Evolutionary conservation across 2,113 vertebrate genomes (phyloP).

Genomic region (Tetrao urogallus): DNA sequence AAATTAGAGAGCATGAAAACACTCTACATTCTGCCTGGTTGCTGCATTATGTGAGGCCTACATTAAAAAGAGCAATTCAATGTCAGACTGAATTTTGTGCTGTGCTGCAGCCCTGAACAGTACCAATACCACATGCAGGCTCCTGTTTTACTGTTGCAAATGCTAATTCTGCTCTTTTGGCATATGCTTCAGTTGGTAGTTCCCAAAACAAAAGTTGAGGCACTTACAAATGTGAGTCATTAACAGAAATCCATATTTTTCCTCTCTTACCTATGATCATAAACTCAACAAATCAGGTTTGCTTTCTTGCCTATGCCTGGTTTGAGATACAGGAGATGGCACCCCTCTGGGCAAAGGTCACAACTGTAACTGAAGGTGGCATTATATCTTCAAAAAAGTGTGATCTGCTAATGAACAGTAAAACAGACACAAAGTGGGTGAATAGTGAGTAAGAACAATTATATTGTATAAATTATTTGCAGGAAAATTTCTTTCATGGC

Average conservation of each 20-base stretch:
- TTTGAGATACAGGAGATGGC: not conserved
- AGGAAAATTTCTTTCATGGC: not conserved
- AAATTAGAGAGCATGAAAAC: conserved; percentile 40
- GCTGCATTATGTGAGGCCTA: not conserved
- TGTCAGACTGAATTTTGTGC: conserved; percentile 4
- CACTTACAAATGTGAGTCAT: not conserved
- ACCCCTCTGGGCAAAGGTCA: not conserved
- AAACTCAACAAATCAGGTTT: not conserved
- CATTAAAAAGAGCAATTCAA: not conserved
- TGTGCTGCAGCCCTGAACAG: not conserved
- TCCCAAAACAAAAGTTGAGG: not conserved
- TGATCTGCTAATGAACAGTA: not conserved
- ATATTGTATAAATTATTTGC: not conserved
- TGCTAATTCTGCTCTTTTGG: conserved; percentile 26
- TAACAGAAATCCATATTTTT: not conserved
- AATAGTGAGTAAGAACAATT: not conserved
- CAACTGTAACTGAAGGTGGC: not conserved
- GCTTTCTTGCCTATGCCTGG: not conserved
- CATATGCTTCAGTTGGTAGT: conserved; percentile 2
- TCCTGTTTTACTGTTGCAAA: not conserved
- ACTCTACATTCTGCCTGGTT: not conserved
- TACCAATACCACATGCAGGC: not conserved
- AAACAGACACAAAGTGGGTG: not conserved
- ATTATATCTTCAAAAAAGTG: not conserved
- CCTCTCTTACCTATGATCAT: not conserved